These are phyloP conservation scores for Periophthalmodon schlosseri DNA, from an alignment of 2,113 vertebrate genomes.

Conservation along the genomic window DNA sequence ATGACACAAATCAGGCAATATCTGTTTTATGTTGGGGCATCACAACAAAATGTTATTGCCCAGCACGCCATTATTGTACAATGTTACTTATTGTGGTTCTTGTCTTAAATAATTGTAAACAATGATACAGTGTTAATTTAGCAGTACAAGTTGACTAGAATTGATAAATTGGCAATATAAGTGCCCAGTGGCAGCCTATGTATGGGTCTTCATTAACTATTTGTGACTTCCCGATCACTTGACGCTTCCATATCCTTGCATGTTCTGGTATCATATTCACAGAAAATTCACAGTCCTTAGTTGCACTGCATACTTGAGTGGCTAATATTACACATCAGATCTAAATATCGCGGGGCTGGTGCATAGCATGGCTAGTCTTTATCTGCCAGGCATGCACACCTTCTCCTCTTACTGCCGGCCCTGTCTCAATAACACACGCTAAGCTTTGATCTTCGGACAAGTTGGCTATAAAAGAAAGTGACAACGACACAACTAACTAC, in stretches of 20 bases:
- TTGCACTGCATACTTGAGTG: conserved; percentile 1
- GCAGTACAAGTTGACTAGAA: background rate
- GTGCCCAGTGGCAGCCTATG: no score
- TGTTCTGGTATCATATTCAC: background rate
- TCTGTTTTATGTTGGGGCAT: conserved; percentile 14
- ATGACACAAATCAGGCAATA: background rate
- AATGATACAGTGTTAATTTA: background rate
- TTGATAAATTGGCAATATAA: no score
- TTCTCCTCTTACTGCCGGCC: conserved; percentile 52
- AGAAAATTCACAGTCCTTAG: conserved; percentile 1
- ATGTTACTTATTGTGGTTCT: background rate
- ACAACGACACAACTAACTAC: conserved; percentile 27
- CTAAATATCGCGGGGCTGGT: conserved; percentile 11
- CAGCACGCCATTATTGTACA: background rate
- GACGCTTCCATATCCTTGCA: background rate
- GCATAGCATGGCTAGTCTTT: conserved; percentile 8
- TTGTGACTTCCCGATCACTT: background rate
- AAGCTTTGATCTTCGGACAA: conserved; percentile 59
- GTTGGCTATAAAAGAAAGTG: conserved; percentile 52
- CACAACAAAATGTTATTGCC: background rate
- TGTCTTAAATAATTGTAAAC: background rate
- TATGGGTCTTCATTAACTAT: background rate
- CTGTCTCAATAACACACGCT: conserved; percentile 45
- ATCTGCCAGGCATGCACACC: conserved; percentile 37
- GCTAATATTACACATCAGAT: conserved; percentile 7